Conservation (phyloP, 2,797 vertebrate species). For the Phylloscopus collybita region DNA sequence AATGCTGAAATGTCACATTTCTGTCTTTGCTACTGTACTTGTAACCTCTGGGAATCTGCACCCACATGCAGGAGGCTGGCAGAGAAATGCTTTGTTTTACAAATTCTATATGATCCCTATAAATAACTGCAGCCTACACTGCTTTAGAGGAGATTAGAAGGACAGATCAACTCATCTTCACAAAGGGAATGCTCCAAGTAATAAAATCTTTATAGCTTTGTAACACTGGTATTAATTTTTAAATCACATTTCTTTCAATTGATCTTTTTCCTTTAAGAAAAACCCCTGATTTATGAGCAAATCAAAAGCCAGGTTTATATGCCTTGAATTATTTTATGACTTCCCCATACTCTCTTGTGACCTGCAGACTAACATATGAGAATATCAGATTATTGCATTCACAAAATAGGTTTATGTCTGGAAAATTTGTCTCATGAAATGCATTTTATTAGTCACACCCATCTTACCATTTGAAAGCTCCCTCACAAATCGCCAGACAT, state of each 20-base stretch:
- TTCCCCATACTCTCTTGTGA: background rate
- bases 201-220: background rate
- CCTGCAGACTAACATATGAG: background rate
- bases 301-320: background rate
- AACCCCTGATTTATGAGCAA: background rate
- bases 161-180: background rate
- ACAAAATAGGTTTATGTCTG: background rate
- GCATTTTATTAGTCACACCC: background rate
- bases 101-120: background rate
- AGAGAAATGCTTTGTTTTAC: background rate
- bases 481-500: background rate
- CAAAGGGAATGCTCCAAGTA: background rate
- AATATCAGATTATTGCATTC: background rate
- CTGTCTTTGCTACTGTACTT: background rate
- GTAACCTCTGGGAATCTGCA: background rate
- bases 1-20: background rate
- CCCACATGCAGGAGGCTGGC: background rate
- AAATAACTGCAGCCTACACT: background rate
- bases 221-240: background rate
- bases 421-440: background rate
- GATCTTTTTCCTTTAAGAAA: background rate
- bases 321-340: background rate
- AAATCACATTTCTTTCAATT: background rate
- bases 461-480: background rate
- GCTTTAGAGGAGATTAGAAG: background rate